Percentiles rank a stretch among this genome's conserved stretches.
phyloP scores from a whole-genome alignment of 1,140 invertebrate species.

The Acromyrmex heyeri region DNA sequence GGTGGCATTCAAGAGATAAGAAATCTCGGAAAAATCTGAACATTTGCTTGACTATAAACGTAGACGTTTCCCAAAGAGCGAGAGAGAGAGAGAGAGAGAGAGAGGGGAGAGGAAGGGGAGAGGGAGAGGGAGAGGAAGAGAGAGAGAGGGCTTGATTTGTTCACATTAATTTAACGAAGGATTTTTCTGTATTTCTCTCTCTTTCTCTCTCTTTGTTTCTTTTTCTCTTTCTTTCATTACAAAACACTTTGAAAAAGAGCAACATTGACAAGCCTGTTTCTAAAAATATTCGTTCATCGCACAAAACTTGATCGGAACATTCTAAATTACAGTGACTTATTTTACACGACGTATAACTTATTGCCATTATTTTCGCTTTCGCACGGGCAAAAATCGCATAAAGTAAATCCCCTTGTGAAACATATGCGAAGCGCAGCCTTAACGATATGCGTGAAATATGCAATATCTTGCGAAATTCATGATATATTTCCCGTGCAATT shows the following conservation, averaged over 20 bases:
- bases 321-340: constrained; percentile 29
- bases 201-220: neutral
- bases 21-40: constrained; percentile 66
- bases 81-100: neutral
- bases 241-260: neutral
- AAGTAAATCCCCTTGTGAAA: neutral
- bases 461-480: constrained; percentile 61
- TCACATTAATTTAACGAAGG: constrained; percentile 18
- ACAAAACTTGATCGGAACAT: neutral
- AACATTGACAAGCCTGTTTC: constrained; percentile 8
- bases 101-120: no score
- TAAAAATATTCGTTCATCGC: neutral
- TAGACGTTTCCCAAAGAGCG: constrained; percentile 58
- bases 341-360: constrained; percentile 49
- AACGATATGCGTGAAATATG: constrained; percentile 63
- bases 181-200: neutral
- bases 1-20: constrained; percentile 61
- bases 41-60: constrained; percentile 63
- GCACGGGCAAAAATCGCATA: constrained; percentile 16
- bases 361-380: constrained; percentile 46
- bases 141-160: neutral
- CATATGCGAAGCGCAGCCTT: constrained; percentile 11
- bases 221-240: neutral
- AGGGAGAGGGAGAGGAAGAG: neutral
- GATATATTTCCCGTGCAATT: constrained; percentile 67